These are phyloP conservation scores for Dascyllus trimaculatus DNA, from an alignment of 2,113 vertebrate species.

Conservation along the genomic window DNA sequence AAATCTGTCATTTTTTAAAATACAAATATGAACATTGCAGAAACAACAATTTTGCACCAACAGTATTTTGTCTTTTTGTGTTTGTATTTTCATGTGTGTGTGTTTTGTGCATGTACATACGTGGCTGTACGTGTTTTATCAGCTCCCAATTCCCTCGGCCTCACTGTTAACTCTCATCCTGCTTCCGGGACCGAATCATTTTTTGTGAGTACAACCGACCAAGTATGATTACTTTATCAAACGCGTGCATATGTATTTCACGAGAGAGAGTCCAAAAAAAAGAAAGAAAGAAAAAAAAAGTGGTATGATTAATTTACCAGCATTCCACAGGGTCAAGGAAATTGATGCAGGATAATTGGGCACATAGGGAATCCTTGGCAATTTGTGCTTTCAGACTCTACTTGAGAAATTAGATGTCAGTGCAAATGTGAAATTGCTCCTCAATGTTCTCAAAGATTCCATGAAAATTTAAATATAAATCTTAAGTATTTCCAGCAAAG, in stretches of 20 bases:
- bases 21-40: not conserved
- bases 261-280: slow-evolving; percentile 65
- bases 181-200: slow-evolving; percentile 86
- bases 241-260: slow-evolving; percentile 84
- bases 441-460: slow-evolving; percentile 88
- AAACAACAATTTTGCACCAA: not conserved
- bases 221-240: slow-evolving; percentile 87
- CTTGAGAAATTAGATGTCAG: slow-evolving; percentile 89
- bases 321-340: slow-evolving; percentile 86
- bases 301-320: slow-evolving; percentile 88
- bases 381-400: slow-evolving; percentile 88
- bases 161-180: slow-evolving; percentile 83
- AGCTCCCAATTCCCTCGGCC: slow-evolving; percentile 81
- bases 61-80: slow-evolving; percentile 1
- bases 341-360: slow-evolving; percentile 89
- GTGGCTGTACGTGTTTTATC: slow-evolving; percentile 34
- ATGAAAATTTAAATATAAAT: slow-evolving; percentile 88
- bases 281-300: slow-evolving; percentile 49
- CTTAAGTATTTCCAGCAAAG: slow-evolving; percentile 86
- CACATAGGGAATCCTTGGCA: slow-evolving; percentile 87
- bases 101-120: slow-evolving; percentile 10
- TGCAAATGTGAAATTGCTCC: slow-evolving; percentile 89
- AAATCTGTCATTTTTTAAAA: no score
- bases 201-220: slow-evolving; percentile 84
- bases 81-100: not conserved